Evolutionary conservation across 1,140 invertebrate genomes (phyloP).

Genomic region (Sarcophaga bullata): DNA sequence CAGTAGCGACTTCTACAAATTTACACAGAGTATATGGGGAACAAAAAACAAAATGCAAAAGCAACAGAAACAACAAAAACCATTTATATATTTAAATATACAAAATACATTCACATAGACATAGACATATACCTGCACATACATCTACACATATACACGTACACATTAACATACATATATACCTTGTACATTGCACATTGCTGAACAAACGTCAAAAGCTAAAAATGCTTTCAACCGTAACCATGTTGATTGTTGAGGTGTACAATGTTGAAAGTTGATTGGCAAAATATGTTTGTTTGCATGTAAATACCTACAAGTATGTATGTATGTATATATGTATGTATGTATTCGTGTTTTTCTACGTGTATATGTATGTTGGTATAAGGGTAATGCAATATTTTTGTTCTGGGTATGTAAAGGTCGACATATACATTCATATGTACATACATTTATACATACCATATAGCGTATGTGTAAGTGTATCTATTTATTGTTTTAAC

Average conservation of each 20-base stretch:
- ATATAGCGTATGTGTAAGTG: background rate
- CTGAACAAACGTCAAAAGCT: constrained; percentile 15
- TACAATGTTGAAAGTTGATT: constrained; percentile 26
- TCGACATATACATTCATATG: background rate
- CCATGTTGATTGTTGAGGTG: constrained; percentile 23
- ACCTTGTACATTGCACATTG: background rate
- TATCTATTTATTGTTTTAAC: background rate
- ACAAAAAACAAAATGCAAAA: background rate
- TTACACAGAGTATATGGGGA: background rate
- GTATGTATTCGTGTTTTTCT: background rate
- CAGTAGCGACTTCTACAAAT: background rate
- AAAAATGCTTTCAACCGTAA: constrained; percentile 18
- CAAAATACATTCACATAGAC: too few species aligned
- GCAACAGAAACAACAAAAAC: background rate
- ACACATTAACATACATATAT: too few species aligned
- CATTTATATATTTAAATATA: background rate
- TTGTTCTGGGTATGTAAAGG: background rate
- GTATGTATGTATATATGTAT: background rate
- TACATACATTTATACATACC: too few species aligned
- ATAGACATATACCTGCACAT: background rate
- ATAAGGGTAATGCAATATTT: background rate
- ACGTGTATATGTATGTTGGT: background rate
- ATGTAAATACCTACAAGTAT: too few species aligned
- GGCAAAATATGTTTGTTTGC: constrained; percentile 6
- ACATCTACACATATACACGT: background rate